Base-by-base conservation (phyloP, 2,888 invertebrate genomes). In the Thysanoteuthis rhombus region DNA sequence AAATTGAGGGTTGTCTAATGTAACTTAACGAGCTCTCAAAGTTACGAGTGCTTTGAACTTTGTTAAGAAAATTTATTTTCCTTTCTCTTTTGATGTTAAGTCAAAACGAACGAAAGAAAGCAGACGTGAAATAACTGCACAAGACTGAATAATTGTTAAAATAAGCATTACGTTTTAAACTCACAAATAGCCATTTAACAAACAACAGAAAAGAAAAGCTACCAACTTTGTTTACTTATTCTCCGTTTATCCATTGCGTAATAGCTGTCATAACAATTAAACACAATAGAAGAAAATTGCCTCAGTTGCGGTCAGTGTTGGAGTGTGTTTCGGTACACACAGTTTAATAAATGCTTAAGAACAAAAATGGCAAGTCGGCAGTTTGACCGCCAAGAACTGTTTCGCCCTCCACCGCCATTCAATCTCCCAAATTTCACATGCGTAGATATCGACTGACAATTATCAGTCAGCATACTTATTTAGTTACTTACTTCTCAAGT, bases 111-210 rank as follows among this genome's bases (percentile, higher is more conserved):
- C n/a, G 75, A 75, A 36, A 75, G 75, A 75, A 75, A 75, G 75
- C 75, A 75, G 75, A 75, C 75, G n/a, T 75, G n/a, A 75, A 75
- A 58, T 58, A 58, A 75, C 75, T n/a, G 19, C n/a, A 75, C 12
- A 75, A 75, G 75, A 75, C 75, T n/a, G 75, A n/a, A n/a, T 75
- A 75, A 75, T 75, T 75, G 75, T 75, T 75, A 75, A 75, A 75
- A 75, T n/a, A 75, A 75, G 75, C 75, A 75, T 75, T 75, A 75
- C n/a, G 2, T 36, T 75, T 75, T 75, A 75, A 75, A 75, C n/a
- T 75, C 12, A n/a, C 75, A 36, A n/a, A 75, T 75, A 75, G n/a
- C n/a, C 75, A 75, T 75, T 75, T 75, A 75, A 75, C n/a, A n/a
- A 75, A 75, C n/a, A 75, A 52, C 25, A 52, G 52, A 52, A 52